Conservation (phyloP, 2,797 vertebrate genomes). For the Chrysocyon brachyurus region DNA sequence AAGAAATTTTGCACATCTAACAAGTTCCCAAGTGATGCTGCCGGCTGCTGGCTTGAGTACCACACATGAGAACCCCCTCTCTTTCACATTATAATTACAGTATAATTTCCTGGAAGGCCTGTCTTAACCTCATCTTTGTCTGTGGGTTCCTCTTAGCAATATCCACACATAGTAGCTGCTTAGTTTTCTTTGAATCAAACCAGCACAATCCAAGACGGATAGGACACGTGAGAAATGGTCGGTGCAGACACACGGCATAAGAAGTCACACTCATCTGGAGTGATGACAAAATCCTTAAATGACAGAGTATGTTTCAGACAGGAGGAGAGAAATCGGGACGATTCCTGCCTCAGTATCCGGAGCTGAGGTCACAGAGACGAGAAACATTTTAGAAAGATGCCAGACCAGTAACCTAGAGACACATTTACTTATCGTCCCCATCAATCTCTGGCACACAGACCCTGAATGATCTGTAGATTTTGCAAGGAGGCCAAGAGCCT, state of each 20-base stretch:
- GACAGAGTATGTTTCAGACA: constrained; percentile 43
- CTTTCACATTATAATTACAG: neutral
- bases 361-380: neutral
- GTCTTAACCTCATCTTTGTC: neutral
- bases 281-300: constrained; percentile 34
- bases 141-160: neutral
- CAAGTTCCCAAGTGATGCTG: neutral
- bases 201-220: constrained; percentile 14
- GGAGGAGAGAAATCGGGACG: neutral
- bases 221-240: constrained; percentile 33
- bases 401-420: neutral
- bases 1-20: neutral
- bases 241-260: neutral
- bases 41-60: neutral
- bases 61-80: neutral
- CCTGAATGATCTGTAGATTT: neutral
- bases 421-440: neutral
- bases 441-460: neutral
- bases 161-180: constrained; percentile 15
- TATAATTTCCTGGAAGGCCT: neutral
- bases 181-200: constrained; percentile 54
- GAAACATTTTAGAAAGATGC: neutral
- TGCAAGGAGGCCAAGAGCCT: constrained; percentile 38
- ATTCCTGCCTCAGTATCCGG: constrained; percentile 2
- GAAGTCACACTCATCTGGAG: constrained; percentile 12